A percentile compares a stretch with the other conserved stretches of the same genome.
These are phyloP conservation scores for Menidia beryllina DNA, from an alignment of 2,113 vertebrate species.

Conservation along the genomic window DNA sequence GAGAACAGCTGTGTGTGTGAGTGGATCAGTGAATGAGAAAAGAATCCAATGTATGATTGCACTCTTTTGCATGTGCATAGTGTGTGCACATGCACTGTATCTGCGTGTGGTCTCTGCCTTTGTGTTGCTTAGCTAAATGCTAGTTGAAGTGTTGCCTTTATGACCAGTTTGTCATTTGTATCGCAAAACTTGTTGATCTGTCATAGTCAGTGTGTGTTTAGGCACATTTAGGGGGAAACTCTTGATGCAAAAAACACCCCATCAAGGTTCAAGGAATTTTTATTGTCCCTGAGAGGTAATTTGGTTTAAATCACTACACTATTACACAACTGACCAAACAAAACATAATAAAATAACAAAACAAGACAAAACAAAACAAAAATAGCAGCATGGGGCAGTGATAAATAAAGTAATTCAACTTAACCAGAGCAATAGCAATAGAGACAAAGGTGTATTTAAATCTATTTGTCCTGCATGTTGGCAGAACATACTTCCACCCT, in stretches of 20 bases:
- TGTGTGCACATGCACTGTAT: constrained; percentile 20
- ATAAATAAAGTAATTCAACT: too few species aligned
- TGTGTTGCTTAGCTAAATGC: constrained; percentile 51
- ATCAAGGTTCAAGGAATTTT: too few species aligned
- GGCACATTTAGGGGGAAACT: constrained; percentile 19
- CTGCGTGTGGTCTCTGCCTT: constrained; percentile 66
- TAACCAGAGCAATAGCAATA: too few species aligned
- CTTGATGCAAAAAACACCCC: constrained; percentile 3
- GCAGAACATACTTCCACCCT: too few species aligned
- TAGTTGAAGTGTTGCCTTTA: constrained; percentile 71
- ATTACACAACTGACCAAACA: too few species aligned
- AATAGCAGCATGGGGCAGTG: too few species aligned
- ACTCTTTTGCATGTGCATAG: constrained; percentile 39
- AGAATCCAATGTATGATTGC: neutral
- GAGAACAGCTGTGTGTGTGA: constrained; percentile 46
- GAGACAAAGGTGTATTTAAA: too few species aligned
- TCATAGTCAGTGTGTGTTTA: constrained; percentile 38
- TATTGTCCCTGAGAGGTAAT: too few species aligned
- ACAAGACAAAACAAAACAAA: too few species aligned
- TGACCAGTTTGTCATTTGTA: constrained; percentile 60
- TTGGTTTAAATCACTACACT: too few species aligned
- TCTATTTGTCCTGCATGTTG: too few species aligned
- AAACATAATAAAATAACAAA: too few species aligned
- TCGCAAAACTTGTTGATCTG: constrained; percentile 39
- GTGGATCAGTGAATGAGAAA: constrained; percentile 5